Conservation (phyloP, 2,888 invertebrate species). For the Perizoma flavofasciatum region DNA sequence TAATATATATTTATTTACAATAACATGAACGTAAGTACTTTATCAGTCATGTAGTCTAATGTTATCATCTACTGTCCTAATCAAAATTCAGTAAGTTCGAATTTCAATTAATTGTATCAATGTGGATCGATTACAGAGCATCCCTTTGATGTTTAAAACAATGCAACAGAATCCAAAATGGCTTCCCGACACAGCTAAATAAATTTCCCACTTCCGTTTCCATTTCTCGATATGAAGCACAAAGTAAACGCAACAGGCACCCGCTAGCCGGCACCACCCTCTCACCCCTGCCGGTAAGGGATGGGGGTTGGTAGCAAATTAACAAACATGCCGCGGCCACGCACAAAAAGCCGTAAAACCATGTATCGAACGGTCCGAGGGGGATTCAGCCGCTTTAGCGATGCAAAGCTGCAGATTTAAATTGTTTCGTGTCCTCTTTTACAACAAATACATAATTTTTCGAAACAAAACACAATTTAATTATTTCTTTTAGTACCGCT, state of each 20-base stretch:
- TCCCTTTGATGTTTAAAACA: constrained; percentile 6
- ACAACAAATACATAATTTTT: background rate
- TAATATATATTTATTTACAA: too few species aligned
- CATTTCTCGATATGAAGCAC: constrained; percentile 39
- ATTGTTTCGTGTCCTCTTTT: background rate
- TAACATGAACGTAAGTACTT: too few species aligned
- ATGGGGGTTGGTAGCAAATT: constrained; percentile 48
- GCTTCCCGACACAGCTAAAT: constrained; percentile 29
- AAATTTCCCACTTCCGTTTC: constrained; percentile 29
- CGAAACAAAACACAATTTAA: background rate
- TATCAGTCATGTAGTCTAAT: too few species aligned
- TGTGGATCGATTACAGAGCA: too few species aligned
- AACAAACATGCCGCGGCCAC: constrained; percentile 57
- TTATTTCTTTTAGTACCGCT: too few species aligned
- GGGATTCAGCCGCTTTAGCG: constrained; percentile 15
- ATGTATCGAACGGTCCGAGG: constrained; percentile 43
- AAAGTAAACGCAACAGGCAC: constrained; percentile 58
- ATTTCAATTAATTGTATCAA: too few species aligned
- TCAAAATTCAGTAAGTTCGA: too few species aligned
- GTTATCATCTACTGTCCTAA: too few species aligned
- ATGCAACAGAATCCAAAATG: constrained; percentile 29
- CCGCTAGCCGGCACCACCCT: constrained; percentile 18
- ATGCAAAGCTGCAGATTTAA: constrained; percentile 6
- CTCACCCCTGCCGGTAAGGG: constrained; percentile 23
- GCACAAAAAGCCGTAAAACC: constrained; percentile 57